These are phyloP conservation scores for Paramormyrops kingsleyae DNA, from an alignment of 2,113 vertebrate species.

Conservation along the genomic window DNA sequence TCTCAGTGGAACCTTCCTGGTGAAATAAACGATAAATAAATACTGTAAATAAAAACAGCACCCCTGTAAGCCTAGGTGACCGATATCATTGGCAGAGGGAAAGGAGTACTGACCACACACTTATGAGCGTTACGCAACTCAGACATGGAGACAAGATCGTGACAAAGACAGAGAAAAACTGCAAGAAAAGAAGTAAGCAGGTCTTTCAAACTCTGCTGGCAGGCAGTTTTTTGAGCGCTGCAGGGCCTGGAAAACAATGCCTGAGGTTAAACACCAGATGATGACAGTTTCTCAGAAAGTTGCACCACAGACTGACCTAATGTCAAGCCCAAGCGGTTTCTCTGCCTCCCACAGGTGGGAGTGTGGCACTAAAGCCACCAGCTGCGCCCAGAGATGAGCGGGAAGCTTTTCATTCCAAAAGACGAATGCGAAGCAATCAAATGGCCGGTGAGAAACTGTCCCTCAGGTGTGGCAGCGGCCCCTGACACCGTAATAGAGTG, in stretches of 20 bases:
- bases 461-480: not conserved
- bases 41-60: not conserved
- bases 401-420: not conserved
- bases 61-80: not conserved
- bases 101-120: not conserved
- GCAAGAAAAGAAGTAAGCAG: not conserved
- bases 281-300: not conserved
- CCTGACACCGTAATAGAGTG: not conserved
- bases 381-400: not conserved
- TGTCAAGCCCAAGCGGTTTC: not conserved
- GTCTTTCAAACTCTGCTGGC: not conserved
- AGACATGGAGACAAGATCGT: not conserved
- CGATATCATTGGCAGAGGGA: not conserved
- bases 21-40: too few species aligned
- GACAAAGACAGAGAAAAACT: not conserved
- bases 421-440: not conserved
- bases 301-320: not conserved
- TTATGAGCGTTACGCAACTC: not conserved
- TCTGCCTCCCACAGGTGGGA: not conserved
- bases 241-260: not conserved
- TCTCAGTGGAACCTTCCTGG: too few species aligned
- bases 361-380: not conserved
- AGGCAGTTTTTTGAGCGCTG: not conserved
- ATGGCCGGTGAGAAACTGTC: too few species aligned
- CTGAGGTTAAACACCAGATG: not conserved